phyloP scores from a whole-genome alignment of 2,888 invertebrate species.

The Parelbella ahira region DNA sequence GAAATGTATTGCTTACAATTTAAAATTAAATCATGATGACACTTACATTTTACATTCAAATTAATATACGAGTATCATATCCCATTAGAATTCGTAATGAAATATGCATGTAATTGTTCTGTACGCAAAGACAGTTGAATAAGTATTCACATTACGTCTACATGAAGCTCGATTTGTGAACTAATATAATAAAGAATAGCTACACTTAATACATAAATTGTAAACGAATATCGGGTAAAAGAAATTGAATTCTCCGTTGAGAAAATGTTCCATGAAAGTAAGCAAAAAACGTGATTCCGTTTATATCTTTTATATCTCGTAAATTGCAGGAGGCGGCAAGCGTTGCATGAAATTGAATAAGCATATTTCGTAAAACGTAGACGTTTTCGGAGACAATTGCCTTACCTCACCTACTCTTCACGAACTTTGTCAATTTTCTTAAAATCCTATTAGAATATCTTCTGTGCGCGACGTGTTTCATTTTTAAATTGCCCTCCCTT shows the following conservation, averaged over 20 bases:
- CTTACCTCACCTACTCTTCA: slow-evolving; percentile 80
- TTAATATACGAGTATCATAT: too few species aligned
- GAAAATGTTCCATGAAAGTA: slow-evolving; percentile 79
- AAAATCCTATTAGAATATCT: slow-evolving; percentile 73
- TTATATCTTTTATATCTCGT: slow-evolving; percentile 81
- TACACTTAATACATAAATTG: slow-evolving; percentile 32
- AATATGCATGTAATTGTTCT: too few species aligned
- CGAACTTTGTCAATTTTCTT: slow-evolving; percentile 79
- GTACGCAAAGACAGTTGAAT: too few species aligned
- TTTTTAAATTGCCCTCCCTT: slow-evolving; percentile 28
- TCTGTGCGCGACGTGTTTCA: slow-evolving; percentile 46
- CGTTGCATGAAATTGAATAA: slow-evolving; percentile 82
- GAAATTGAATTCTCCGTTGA: slow-evolving; percentile 78
- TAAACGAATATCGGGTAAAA: slow-evolving; percentile 43
- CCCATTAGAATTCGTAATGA: too few species aligned
- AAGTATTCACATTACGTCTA: neutral
- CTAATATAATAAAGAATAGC: slow-evolving; percentile 18
- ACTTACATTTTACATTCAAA: too few species aligned
- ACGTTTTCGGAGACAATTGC: slow-evolving; percentile 80
- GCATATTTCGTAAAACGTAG: slow-evolving; percentile 81
- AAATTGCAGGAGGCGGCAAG: slow-evolving; percentile 81
- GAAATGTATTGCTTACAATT: too few species aligned
- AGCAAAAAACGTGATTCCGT: slow-evolving; percentile 81
- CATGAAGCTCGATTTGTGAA: slow-evolving; percentile 12
- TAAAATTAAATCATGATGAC: too few species aligned